These are phyloP conservation scores for Melikaiella ostensackeni DNA, from an alignment of 2,888 invertebrate species.

Conservation along the genomic window DNA sequence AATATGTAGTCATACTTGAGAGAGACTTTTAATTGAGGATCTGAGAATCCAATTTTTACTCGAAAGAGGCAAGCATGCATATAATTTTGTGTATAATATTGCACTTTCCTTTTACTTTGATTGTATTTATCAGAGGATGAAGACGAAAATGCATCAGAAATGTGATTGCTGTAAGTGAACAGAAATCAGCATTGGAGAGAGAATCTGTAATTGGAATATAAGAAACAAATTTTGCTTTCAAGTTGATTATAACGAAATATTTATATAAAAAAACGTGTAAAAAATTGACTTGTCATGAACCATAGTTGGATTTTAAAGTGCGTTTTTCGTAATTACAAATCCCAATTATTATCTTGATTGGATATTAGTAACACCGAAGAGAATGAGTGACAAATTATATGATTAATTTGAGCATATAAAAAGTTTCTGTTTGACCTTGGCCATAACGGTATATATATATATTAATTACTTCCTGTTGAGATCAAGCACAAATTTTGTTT, in stretches of 20 bases:
- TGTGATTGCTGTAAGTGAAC: neutral
- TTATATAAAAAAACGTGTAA: neutral
- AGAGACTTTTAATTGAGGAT: constrained; percentile 25
- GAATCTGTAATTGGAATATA: neutral
- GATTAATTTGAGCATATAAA: neutral
- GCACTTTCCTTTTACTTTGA: constrained; percentile 24
- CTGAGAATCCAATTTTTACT: neutral
- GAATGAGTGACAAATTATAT: neutral
- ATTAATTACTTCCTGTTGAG: neutral
- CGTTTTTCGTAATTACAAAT: no score
- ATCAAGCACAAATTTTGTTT: neutral
- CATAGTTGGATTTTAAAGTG: neutral
- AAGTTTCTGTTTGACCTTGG: neutral
- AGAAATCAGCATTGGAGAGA: neutral
- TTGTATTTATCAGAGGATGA: constrained; percentile 1
- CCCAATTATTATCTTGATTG: no score
- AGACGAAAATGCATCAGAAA: constrained; percentile 16
- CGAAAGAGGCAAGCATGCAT: neutral
- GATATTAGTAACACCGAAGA: neutral
- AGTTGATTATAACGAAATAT: neutral
- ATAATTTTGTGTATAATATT: constrained; percentile 25
- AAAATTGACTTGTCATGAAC: neutral
- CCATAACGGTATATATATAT: neutral
- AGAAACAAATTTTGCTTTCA: neutral
- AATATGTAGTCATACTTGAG: constrained; percentile 1